Evolutionary conservation across 2,888 invertebrate species (phyloP), one percentile per base, ranked within the genome.

Genomic region (Furcula furcula): DNA sequence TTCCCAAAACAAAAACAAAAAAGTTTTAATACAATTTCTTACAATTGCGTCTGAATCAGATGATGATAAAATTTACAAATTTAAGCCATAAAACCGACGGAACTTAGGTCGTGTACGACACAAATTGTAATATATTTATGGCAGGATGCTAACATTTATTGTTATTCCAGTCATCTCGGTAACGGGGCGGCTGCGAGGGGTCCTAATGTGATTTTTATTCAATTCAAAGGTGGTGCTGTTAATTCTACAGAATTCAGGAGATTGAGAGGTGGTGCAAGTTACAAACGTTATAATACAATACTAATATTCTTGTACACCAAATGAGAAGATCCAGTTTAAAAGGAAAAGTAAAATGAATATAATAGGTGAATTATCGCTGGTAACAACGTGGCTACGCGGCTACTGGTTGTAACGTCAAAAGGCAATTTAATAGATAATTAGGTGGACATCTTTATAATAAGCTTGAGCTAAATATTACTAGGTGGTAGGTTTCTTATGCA

Each of bases 121-220:
- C 40, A 42, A 56, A 55, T 14, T 52, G 55, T 57, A 56, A 63
- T 65, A 62, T 55, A 60, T 64, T 49, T 46, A 48, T 57, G 56
- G 52, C 65, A 68, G 70, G 62, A 65, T 67, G 61, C 64, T 60
- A 58, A 62, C 52, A 58, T 70, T 71, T 60, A 72, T 59, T 63
- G 67, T 65, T 64, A 60, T 64, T 56, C 44, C 39, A 40, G 44
- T 38, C 57, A 34, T 52, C 47, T 33, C 11, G 33, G 35, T 26
- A n/a, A n/a, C 34, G 43, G 40, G 42, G 38, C 40, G 41, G 32
- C 39, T 44, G 36, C 40, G 56, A 63, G 58, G 29, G 40, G 52
- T 64, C 70, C 22, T 9, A 26, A 79, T 73, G 72, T 57, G 65
- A 67, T 73, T 78, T 79, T 76, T 80, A 77, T 81, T 76, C 72